phyloP scores from a whole-genome alignment of 2,113 vertebrate species.

The Pygoscelis adeliae region DNA sequence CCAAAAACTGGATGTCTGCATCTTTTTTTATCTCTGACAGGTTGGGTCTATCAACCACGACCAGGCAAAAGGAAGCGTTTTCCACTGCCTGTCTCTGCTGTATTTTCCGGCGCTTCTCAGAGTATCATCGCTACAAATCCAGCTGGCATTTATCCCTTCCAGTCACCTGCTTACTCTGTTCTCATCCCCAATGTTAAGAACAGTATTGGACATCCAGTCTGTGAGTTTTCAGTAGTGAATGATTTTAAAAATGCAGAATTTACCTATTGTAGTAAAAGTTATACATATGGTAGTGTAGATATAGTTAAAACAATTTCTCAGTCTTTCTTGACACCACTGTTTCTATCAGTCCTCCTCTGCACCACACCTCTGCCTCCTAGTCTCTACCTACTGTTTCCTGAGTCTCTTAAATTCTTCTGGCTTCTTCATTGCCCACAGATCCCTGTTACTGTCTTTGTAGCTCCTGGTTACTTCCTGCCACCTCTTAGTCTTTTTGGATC shows the following conservation, averaged over 20 bases:
- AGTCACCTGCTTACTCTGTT: constrained; percentile 69
- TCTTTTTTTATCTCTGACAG: constrained; percentile 65
- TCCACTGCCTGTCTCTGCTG: constrained; percentile 50
- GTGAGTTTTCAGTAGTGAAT: constrained; percentile 72
- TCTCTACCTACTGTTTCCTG: not conserved
- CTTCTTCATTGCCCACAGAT: not conserved
- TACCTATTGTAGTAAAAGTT: not conserved
- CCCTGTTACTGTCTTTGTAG: not conserved
- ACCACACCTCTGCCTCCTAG: not conserved
- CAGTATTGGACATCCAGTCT: constrained; percentile 67
- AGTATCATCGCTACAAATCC: constrained; percentile 66
- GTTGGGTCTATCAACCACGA: constrained; percentile 84
- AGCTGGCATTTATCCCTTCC: constrained; percentile 61
- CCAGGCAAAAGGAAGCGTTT: constrained; percentile 76
- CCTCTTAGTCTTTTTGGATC: not conserved
- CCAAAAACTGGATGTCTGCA: not conserved
- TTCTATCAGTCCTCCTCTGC: not conserved
- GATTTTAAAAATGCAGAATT: not conserved
- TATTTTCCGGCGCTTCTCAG: constrained; percentile 65
- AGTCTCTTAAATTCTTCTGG: not conserved
- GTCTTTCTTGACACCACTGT: not conserved
- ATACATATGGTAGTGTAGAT: not conserved
- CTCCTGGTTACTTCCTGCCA: not conserved
- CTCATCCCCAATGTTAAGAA: constrained; percentile 66
- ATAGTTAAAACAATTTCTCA: not conserved